Conservation (phyloP, 2,888 invertebrate species). For the Drosophila atroscutellata region DNA sequence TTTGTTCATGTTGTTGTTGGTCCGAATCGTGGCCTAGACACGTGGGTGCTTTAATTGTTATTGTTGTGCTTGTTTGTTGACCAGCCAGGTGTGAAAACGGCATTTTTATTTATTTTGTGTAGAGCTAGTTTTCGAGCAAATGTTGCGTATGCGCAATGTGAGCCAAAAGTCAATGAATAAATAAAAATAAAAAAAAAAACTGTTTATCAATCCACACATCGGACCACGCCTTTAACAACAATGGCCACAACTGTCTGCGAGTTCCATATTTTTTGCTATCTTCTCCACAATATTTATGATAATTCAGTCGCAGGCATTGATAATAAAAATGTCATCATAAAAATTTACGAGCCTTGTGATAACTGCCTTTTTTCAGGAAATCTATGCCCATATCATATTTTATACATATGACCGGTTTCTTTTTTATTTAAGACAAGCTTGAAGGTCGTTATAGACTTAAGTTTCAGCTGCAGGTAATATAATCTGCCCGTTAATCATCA, state of each 20-base stretch:
- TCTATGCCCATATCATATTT: conserved; percentile 3
- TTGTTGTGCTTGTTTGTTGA: conserved; percentile 22
- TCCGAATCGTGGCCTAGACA: conserved; percentile 39
- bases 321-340: conserved; percentile 51
- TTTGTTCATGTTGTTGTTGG: conserved; percentile 33
- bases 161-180: conserved; percentile 16
- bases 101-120: conserved; percentile 49
- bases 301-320: conserved; percentile 51
- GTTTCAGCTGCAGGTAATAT: conserved; percentile 11
- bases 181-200: conserved; percentile 13
- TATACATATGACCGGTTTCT: conserved; percentile 1
- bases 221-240: conserved; percentile 46
- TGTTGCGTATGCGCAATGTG: conserved; percentile 63
- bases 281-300: conserved; percentile 45
- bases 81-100: conserved; percentile 74
- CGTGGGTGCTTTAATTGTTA: conserved; percentile 59
- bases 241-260: conserved; percentile 30
- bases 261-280: conserved; percentile 23
- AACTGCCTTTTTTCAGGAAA: conserved; percentile 30
- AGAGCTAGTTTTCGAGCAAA: conserved; percentile 13
- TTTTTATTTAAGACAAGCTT: conserved; percentile 14
- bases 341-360: conserved; percentile 50
- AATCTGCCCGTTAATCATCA: conserved; percentile 24
- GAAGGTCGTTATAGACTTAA: conserved; percentile 35
- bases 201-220: conserved; percentile 32